A percentile compares a stretch with the other conserved stretches of the same genome.
These are phyloP conservation scores for Fopius arisanus DNA, from an alignment of 1,140 invertebrate genomes.

Conservation along the genomic window DNA sequence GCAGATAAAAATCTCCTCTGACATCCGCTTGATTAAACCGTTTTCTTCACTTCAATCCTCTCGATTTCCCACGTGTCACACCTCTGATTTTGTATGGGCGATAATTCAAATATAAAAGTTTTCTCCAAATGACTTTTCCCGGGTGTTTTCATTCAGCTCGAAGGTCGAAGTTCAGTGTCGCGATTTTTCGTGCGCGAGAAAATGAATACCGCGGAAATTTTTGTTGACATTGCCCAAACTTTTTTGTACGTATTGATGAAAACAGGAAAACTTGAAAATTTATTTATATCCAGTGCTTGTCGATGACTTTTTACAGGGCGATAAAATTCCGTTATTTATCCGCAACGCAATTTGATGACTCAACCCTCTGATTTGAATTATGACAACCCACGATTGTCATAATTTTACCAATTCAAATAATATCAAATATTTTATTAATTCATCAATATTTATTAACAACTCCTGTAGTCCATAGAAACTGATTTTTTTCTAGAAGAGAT, in stretches of 20 bases:
- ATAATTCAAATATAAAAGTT: not conserved
- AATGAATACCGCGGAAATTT: not conserved
- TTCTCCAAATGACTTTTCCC: not conserved
- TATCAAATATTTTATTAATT: no score
- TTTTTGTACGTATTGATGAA: not conserved
- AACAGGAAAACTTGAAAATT: not conserved
- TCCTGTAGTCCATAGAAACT: no score
- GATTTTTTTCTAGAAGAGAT: no score
- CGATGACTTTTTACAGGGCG: no score
- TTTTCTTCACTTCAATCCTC: not conserved
- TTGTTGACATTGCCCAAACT: not conserved
- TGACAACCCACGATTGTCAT: no score
- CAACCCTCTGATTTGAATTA: no score
- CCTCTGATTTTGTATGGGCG: not conserved
- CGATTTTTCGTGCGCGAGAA: not conserved
- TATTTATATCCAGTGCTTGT: not conserved
- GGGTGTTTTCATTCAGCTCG: not conserved
- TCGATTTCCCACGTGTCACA: not conserved
- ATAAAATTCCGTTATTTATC: no score
- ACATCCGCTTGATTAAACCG: no score
- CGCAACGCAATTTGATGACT: no score
- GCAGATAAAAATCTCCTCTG: no score
- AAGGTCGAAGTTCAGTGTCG: not conserved
- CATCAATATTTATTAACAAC: no score
- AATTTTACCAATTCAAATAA: no score